These are phyloP conservation scores for Ascaphus truei DNA, from an alignment of 2,113 vertebrate genomes.

Conservation along the genomic window DNA sequence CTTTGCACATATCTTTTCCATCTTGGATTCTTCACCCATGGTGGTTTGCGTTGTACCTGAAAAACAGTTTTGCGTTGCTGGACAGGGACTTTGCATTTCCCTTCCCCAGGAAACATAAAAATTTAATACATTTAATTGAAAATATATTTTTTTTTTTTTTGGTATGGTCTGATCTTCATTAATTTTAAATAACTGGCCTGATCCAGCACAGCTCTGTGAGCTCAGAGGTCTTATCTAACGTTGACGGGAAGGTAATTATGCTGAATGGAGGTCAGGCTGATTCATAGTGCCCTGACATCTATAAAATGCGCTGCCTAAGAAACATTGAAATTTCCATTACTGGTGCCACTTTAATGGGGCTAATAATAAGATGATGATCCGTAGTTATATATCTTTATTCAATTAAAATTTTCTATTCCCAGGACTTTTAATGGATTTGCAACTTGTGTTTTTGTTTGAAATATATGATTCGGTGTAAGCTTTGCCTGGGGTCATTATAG, in stretches of 20 bases:
- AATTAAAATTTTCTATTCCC: too few species aligned
- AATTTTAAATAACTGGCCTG: background rate
- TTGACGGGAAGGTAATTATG: slow-evolving; percentile 9
- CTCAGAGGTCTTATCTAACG: background rate
- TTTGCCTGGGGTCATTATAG: too few species aligned
- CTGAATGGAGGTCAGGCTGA: slow-evolving; percentile 1
- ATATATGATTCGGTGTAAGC: too few species aligned
- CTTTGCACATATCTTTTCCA: too few species aligned
- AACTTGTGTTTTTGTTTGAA: too few species aligned
- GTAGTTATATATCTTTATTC: background rate
- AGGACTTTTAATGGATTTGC: too few species aligned
- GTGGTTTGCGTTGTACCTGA: too few species aligned
- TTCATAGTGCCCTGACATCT: slow-evolving; percentile 1
- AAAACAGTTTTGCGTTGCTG: too few species aligned
- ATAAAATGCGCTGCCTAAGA: slow-evolving; percentile 18
- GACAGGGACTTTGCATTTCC: too few species aligned
- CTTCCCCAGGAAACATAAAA: background rate
- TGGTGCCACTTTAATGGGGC: background rate
- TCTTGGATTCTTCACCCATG: too few species aligned
- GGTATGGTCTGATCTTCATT: background rate
- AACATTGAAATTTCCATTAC: slow-evolving; percentile 1
- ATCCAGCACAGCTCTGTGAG: background rate
- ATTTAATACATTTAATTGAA: too few species aligned
- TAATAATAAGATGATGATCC: background rate
- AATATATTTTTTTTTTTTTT: too few species aligned